Evolutionary conservation across 1,140 invertebrate species (phyloP), one percentile per base, ranked within the genome.

Genomic region (Aphidius ervi): DNA sequence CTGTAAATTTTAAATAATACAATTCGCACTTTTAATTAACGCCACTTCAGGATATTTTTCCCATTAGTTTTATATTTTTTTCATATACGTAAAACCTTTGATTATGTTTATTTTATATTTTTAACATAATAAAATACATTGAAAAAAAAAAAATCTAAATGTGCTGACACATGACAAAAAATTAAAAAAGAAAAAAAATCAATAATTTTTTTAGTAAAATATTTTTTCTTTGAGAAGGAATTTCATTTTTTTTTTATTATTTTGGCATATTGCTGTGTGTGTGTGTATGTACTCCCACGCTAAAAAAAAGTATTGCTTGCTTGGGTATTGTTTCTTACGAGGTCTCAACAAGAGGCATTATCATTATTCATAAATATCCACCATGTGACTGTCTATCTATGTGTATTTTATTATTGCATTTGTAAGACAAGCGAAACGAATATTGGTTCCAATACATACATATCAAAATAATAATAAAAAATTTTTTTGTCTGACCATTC

Each of bases 331-430:
- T 65, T 65, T 61, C 61, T 59, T n/a, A 49, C 56, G 45, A 57
- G 57, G 57, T 46, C 58, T 58, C 31, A 64, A 61, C 62, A 37
- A 16, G 60, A 64, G 59, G 65, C 53, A 66, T 66, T 66, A 66
- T 66, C 65, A 66, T 66, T 66, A 66, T 66, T 66, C 62, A 66
- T 66, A 66, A 62, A 59, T 41, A 46, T 53, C 60, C 49, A 60
- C 37, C 43, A 40, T 58, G n/a, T 60, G 50, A 49, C 10, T 57
- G 58, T 54, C 40, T 48, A 53, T 53, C 10, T 53, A 39, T 10
- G 10, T 42, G n/a, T 41, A 37, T 54, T 43, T 7, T 7, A 43
- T 43, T 43, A 7, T 3, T 43, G 7, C 9, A 43, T 43, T 43
- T 43, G 7, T 10, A 43, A 46, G 56, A 64, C 59, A 64, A 42